A percentile compares a stretch with the other conserved stretches of the same genome.
These are phyloP conservation scores for Cygnus olor DNA, from an alignment of 2,797 vertebrate genomes.

Conservation along the genomic window DNA sequence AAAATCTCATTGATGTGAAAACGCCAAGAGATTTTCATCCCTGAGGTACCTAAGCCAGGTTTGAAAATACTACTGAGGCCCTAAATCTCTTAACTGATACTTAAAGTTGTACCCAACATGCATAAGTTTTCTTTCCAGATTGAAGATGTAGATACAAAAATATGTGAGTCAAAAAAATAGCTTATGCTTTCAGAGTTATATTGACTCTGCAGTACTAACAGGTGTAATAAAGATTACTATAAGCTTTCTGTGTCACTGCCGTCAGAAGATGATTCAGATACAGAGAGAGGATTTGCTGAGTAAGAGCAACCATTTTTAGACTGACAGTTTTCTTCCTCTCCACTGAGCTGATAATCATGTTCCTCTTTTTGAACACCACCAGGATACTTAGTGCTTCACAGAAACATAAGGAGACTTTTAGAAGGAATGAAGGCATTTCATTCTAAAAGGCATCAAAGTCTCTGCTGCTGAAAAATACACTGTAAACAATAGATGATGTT, in stretches of 20 bases:
- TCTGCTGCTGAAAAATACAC: background rate
- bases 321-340: background rate
- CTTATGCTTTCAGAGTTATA: background rate
- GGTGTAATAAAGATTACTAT: background rate
- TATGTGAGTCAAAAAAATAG: background rate
- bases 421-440: background rate
- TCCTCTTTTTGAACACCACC: background rate
- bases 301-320: conserved; percentile 47
- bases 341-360: background rate
- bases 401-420: background rate
- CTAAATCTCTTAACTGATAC: background rate
- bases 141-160: background rate
- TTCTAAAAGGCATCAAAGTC: background rate
- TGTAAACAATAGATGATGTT: conserved; percentile 21
- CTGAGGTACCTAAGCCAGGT: background rate
- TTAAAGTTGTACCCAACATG: background rate
- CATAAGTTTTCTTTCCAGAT: background rate
- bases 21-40: background rate
- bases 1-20: background rate
- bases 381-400: background rate
- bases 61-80: background rate
- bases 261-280: background rate
- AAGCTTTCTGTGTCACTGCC: background rate
- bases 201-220: background rate
- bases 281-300: conserved; percentile 29